A percentile compares a stretch with the other conserved stretches of the same genome.
These are phyloP conservation scores for Ecliptopera silaceata DNA, from an alignment of 2,888 invertebrate species.

Conservation along the genomic window DNA sequence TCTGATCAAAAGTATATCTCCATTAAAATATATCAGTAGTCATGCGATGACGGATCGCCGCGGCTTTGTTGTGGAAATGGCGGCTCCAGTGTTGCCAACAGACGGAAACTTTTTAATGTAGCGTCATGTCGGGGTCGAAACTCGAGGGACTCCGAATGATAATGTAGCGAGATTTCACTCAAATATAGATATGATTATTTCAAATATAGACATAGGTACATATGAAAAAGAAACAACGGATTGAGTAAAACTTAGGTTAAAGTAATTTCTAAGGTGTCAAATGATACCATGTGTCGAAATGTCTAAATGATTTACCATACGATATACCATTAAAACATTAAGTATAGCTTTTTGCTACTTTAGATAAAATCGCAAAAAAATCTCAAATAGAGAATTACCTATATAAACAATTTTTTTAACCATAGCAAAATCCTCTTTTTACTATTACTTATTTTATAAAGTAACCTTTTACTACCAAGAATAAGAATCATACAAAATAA, in stretches of 20 bases:
- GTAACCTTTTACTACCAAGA: too few relatives aligned
- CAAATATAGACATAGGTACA: neutral
- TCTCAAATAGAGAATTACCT: too few relatives aligned
- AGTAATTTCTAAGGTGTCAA: too few relatives aligned
- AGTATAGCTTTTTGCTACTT: too few relatives aligned
- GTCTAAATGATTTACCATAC: too few relatives aligned
- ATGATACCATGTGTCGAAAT: too few relatives aligned
- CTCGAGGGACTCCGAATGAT: slow-evolving; percentile 35
- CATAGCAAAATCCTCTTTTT: too few relatives aligned
- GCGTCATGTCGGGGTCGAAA: slow-evolving; percentile 21
- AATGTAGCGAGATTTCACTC: slow-evolving; percentile 14
- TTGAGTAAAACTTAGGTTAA: neutral
- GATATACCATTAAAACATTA: too few relatives aligned
- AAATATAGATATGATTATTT: neutral
- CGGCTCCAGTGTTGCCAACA: slow-evolving; percentile 43
- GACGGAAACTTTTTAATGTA: slow-evolving; percentile 54
- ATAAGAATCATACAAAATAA: too few relatives aligned
- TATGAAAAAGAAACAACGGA: neutral
- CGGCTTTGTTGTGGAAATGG: slow-evolving; percentile 78
- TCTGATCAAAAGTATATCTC: slow-evolving; percentile 72
- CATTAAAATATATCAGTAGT: slow-evolving; percentile 83
- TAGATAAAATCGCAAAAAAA: too few relatives aligned
- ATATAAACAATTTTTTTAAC: too few relatives aligned
- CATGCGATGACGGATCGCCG: slow-evolving; percentile 79
- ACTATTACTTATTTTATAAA: too few relatives aligned